A percentile compares a stretch with the other conserved stretches of the same genome.
Conservation (phyloP, 1,140 invertebrate genomes). For the Neodiprion lecontei region DNA sequence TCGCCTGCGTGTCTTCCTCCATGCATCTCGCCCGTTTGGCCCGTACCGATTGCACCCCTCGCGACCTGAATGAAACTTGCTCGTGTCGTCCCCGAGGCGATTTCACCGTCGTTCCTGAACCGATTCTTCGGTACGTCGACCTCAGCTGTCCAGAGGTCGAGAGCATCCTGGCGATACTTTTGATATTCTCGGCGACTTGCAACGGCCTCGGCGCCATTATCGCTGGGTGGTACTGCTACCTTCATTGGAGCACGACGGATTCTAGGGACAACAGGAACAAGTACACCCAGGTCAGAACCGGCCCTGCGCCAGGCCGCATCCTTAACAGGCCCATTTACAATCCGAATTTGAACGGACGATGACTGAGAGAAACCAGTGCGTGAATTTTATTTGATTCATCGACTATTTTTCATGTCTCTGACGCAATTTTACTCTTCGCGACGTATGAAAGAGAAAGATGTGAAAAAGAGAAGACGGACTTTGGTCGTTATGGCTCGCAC, state of each 20-base stretch:
- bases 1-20: constrained; percentile 56
- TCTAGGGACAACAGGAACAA: constrained; percentile 44
- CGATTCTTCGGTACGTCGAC: constrained; percentile 53
- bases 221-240: constrained; percentile 58
- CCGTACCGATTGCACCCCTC: constrained; percentile 55
- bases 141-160: constrained; percentile 62
- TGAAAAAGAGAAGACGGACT: too few species aligned
- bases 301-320: constrained; percentile 39
- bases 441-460: too few species aligned
- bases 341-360: constrained; percentile 45
- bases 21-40: constrained; percentile 59
- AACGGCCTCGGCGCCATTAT: constrained; percentile 57
- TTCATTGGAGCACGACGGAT: constrained; percentile 58
- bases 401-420: too few species aligned
- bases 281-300: constrained; percentile 58
- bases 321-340: constrained; percentile 44
- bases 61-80: constrained; percentile 51
- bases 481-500: too few species aligned
- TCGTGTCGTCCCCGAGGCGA: constrained; percentile 44
- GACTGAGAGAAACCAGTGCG: constrained; percentile 26
- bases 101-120: constrained; percentile 28
- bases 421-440: too few species aligned
- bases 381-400: too few species aligned
- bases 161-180: constrained; percentile 53
- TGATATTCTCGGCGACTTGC: constrained; percentile 57